Base-by-base conservation (phyloP, 1,140 invertebrate genomes). In the Lutraria rhynchaena region DNA sequence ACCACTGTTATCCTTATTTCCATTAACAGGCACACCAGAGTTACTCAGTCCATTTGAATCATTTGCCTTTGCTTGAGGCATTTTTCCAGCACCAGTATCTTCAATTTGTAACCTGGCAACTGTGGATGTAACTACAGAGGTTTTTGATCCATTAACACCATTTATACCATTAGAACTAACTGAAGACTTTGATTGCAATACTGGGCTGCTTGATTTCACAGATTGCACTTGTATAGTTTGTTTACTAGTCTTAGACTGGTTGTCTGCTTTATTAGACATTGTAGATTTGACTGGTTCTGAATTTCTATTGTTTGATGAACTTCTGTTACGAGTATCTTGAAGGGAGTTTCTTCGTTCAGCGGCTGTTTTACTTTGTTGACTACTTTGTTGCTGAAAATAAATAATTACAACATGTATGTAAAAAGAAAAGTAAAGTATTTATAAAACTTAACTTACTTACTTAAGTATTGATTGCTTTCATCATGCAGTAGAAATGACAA, bases 311-410 rank as follows among this genome's bases (percentile, higher is more conserved):
- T 67, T 22, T 17, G 33, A 27, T 46, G 41, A 27, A 3, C n/a
- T 22, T 17, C 49, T 46, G 17, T 37, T 35, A 9, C 49, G 37
- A 46, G 63, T 15, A n/a, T 31, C 63, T 49, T 67, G 41, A 49
- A 67, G 29, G 27, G 57, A 74, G 17, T 60, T 74, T 15, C 57
- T 58, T 46, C 27, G 22, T 13, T 60, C 71, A 24, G 33, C 31
- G n/a, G 71, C 13, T 2, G 37, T 9, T 27, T 60, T 74, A 33
- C 55, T 44, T 33, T 86, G 74, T 22, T 78, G 74, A 41, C 82
- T 84, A 46, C 81, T 81, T 86, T 86, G 85, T 86, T 86, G 85
- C 85, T 84, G 51, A 35, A 83, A 84, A 70, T n/a, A 69, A 27
- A 80, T 11, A 35, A 17, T 37, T 57, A 29, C 1, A 82, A 58